Evolutionary conservation across 2,113 vertebrate species (phyloP), one percentile per base, ranked within the genome.

Genomic region (Emydocephalus ijimae): DNA sequence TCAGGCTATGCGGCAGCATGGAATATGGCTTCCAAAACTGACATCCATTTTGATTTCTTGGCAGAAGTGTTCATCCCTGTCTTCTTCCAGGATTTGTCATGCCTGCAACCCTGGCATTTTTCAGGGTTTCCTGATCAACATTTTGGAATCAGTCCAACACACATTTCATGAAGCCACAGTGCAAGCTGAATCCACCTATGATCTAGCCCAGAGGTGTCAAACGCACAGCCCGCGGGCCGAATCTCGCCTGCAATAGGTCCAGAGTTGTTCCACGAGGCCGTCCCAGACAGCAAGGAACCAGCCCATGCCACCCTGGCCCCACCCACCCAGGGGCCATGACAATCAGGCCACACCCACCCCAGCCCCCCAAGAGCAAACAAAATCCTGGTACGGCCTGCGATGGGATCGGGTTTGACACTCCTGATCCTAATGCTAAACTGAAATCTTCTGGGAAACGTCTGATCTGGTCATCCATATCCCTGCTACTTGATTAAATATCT

Each of bases 201-300:
- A 64, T 64, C 10, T 29, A 29, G 10, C 11, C 26, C 26, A 24
- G 21, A 23, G 6, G 2, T 59, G 6, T 24, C 7, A 23, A 59
- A 59, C 21, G 21, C 23, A 23, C 2, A 0, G 57, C 23, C 57
- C 2, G 2, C 0, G 57, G 57, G 55, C 15, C 18, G 1, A 15
- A 55, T 55, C 55, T 20, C 4, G 1, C 55, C 54, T 0, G 14
- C 54, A 15, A 54, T 54, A 54, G 14, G 54, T 15, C 18, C 55
- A 55, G 55, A 55, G 18, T 20, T 55, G 55, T 20, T 18, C 55
- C 14, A 0, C 3, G 3, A 12, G 54, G 54, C 54, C 54, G 4
- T 55, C 3, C 14, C 54, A 18, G 1, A 55, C 0, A 3, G 54
- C 54, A 7, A 18, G 11, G 54, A 3, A 4, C 15, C 1, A 0